A percentile compares a stretch with the other conserved stretches of the same genome.
Conservation (phyloP, 2,113 vertebrate genomes). For the Hucho hucho region DNA sequence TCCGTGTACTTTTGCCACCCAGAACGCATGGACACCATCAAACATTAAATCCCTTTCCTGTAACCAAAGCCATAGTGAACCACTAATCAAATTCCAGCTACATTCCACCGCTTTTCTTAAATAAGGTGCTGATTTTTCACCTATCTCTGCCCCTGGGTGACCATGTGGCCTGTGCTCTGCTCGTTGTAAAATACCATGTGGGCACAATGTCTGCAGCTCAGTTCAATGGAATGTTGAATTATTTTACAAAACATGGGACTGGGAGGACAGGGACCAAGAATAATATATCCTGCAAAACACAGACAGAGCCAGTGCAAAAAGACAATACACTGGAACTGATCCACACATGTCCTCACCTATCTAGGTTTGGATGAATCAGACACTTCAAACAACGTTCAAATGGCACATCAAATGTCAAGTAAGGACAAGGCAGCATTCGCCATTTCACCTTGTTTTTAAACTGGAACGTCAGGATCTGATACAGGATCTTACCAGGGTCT, state of each 20-base stretch:
- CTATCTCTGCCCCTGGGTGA: conserved; percentile 20
- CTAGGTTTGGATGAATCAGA: neutral
- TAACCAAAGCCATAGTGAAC: conserved; percentile 57
- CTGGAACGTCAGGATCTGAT: neutral
- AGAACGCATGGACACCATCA: conserved; percentile 48
- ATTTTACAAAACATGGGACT: conserved; percentile 7
- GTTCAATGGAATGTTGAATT: conserved; percentile 32
- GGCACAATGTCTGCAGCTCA: conserved; percentile 11
- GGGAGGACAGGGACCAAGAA: conserved; percentile 11
- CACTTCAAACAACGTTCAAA: neutral
- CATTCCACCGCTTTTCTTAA: conserved; percentile 56
- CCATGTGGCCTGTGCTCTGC: conserved; percentile 18
- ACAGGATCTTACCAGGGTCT: too few species aligned
- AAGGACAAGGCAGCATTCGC: neutral
- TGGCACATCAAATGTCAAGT: neutral
- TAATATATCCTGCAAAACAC: neutral
- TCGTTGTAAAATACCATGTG: conserved; percentile 18
- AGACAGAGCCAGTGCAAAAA: conserved; percentile 2
- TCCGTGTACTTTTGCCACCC: conserved; percentile 57
- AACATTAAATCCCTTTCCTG: conserved; percentile 61
- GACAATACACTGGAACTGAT: neutral
- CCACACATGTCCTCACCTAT: neutral
- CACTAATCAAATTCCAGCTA: conserved; percentile 62
- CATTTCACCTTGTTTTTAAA: conserved; percentile 1
- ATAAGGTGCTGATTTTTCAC: conserved; percentile 44